phyloP scores from a whole-genome alignment of 2,888 invertebrate genomes.

The Himalopsyche anomala region DNA sequence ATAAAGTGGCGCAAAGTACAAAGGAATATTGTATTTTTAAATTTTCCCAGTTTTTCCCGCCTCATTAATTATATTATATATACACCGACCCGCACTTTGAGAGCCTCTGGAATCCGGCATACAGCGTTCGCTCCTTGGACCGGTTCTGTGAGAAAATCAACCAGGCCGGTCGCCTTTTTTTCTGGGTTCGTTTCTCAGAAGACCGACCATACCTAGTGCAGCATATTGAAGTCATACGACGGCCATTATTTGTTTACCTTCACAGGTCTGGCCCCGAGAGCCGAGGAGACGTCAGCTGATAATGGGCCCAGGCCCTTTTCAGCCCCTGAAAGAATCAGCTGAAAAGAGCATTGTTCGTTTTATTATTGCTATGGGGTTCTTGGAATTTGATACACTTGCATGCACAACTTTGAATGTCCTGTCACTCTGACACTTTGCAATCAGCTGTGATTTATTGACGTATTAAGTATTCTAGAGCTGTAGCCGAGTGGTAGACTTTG shows the following conservation, averaged over 20 bases:
- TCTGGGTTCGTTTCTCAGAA: background rate
- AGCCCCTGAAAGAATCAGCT: background rate
- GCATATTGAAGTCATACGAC: background rate
- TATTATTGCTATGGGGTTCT: no score
- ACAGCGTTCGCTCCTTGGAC: background rate
- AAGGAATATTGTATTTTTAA: no score
- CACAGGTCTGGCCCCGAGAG: background rate
- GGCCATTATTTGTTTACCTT: background rate
- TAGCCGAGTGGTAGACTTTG: no score
- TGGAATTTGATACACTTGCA: no score
- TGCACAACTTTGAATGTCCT: no score
- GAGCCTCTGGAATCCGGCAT: background rate
- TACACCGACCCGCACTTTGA: background rate
- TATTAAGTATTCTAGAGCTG: no score
- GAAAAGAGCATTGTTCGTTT: background rate
- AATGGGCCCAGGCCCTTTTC: background rate
- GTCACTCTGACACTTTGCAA: no score
- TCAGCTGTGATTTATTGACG: no score
- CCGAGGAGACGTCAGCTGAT: background rate
- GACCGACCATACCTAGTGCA: background rate
- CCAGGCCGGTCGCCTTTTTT: background rate
- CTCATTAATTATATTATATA: no score
- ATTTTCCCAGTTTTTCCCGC: no score
- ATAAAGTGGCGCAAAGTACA: no score
- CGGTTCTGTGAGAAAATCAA: conserved; percentile 18